A percentile compares a stretch with the other conserved stretches of the same genome.
Conservation (phyloP, 2,888 invertebrate species). For the Rhimphoctona megacephalus region DNA sequence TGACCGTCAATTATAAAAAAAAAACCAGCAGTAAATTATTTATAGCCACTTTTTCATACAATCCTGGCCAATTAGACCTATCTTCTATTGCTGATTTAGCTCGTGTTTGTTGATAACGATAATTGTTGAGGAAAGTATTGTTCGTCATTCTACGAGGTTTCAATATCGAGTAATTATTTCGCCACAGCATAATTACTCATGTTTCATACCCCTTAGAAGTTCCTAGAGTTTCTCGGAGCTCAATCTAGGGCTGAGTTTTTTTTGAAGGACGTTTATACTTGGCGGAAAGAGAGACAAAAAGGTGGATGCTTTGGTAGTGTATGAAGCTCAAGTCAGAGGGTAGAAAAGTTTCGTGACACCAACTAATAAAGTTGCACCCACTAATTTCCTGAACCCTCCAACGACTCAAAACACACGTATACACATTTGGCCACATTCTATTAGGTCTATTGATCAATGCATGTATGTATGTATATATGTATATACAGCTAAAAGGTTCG, state of each 20-base stretch:
- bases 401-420: conserved; percentile 24
- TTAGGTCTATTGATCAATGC: conserved; percentile 28
- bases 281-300: conserved; percentile 36
- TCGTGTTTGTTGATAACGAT: neutral
- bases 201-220: neutral
- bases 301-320: conserved; percentile 38
- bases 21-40: too few relatives aligned
- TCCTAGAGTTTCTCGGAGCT: conserved; percentile 9
- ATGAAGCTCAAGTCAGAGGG: conserved; percentile 44
- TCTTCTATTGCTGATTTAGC: neutral
- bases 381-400: conserved; percentile 78
- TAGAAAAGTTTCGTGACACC: conserved; percentile 75
- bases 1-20: neutral
- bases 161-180: conserved; percentile 27
- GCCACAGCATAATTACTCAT: neutral
- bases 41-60: too few relatives aligned
- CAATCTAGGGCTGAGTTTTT: conserved; percentile 4
- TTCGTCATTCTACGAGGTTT: neutral
- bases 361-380: conserved; percentile 80
- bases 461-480: neutral
- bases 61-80: neutral
- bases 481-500: conserved; percentile 1
- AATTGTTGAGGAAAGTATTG: conserved; percentile 2
- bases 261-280: conserved; percentile 2
- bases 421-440: conserved; percentile 31